A percentile compares a stretch with the other conserved stretches of the same genome.
Conservation (phyloP, 2,888 invertebrate genomes). For the Rhyacophila evoluta region DNA sequence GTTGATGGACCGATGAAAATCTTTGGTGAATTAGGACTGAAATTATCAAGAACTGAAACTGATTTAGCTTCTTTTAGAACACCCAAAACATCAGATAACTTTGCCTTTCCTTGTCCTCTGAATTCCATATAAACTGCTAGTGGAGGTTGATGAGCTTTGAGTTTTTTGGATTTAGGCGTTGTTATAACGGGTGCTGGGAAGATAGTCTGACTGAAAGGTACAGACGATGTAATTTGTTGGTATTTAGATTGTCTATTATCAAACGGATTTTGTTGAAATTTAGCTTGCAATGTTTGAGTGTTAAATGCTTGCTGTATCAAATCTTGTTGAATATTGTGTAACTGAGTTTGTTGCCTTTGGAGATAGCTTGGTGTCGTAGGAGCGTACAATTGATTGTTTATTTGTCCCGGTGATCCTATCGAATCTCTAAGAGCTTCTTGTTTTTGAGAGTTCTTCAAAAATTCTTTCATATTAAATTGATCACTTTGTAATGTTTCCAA, state of each 20-base stretch:
- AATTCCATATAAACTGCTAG: slow-evolving; percentile 83
- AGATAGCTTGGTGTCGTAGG: slow-evolving; percentile 51
- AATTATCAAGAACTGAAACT: slow-evolving; percentile 82
- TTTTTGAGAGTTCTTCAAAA: slow-evolving; percentile 45
- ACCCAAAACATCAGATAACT: slow-evolving; percentile 78
- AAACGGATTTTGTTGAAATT: slow-evolving; percentile 57
- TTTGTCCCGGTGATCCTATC: slow-evolving; percentile 62
- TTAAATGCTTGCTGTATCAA: slow-evolving; percentile 62
- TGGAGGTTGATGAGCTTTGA: slow-evolving; percentile 86
- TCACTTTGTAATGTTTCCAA: slow-evolving; percentile 77
- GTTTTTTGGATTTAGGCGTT: slow-evolving; percentile 69
- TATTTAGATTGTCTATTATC: slow-evolving; percentile 52
- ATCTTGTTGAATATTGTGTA: slow-evolving; percentile 61
- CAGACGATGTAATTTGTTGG: slow-evolving; percentile 58
- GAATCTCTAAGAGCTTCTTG: slow-evolving; percentile 47
- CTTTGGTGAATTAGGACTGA: slow-evolving; percentile 77
- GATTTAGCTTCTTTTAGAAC: slow-evolving; percentile 78
- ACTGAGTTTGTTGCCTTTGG: slow-evolving; percentile 55
- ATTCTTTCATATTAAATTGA: slow-evolving; percentile 63
- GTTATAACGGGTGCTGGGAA: slow-evolving; percentile 63
- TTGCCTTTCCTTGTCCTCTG: slow-evolving; percentile 66
- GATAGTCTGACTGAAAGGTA: slow-evolving; percentile 62
- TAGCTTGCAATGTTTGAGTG: slow-evolving; percentile 61
- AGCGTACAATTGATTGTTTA: slow-evolving; percentile 59
- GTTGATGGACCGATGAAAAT: slow-evolving; percentile 87